Conservation (phyloP, 2,888 invertebrate genomes). For the Euplagia quadripunctaria region DNA sequence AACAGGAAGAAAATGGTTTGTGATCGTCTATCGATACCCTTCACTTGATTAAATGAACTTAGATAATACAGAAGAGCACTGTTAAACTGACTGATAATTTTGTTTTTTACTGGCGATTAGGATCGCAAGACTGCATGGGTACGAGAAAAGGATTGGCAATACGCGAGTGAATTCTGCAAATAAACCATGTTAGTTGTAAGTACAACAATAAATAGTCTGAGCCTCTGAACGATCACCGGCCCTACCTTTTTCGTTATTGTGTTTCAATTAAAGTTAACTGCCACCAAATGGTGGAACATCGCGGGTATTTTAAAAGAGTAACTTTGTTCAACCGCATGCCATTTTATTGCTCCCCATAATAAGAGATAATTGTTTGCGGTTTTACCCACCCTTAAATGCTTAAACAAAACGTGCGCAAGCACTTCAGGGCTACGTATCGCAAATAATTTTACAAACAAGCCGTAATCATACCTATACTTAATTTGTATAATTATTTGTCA, state of each 20-base stretch:
- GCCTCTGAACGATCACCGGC: background rate
- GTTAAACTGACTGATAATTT: background rate
- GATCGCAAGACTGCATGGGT: background rate
- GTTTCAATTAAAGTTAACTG: conserved; percentile 44
- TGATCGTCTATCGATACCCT: background rate
- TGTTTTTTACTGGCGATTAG: background rate
- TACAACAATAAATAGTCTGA: background rate
- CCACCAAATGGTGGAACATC: conserved; percentile 56
- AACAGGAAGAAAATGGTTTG: background rate
- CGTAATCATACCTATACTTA: conserved; percentile 60
- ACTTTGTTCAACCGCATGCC: conserved; percentile 66
- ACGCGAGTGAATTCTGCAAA: background rate
- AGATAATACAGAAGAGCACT: background rate
- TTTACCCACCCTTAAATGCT: conserved; percentile 70
- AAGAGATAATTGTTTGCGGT: conserved; percentile 75
- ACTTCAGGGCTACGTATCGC: conserved; percentile 62
- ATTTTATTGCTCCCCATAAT: conserved; percentile 66
- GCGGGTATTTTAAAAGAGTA: conserved; percentile 59
- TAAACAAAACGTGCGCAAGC: conserved; percentile 63
- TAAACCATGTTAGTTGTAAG: background rate
- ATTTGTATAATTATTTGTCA: conserved; percentile 71
- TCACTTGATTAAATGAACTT: background rate
- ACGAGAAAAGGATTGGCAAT: background rate
- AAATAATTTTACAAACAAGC: conserved; percentile 69
- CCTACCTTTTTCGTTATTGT: conserved; percentile 21